Evolutionary conservation across 2,888 invertebrate species (phyloP).

Genomic region (Rhabditoides inermis): DNA sequence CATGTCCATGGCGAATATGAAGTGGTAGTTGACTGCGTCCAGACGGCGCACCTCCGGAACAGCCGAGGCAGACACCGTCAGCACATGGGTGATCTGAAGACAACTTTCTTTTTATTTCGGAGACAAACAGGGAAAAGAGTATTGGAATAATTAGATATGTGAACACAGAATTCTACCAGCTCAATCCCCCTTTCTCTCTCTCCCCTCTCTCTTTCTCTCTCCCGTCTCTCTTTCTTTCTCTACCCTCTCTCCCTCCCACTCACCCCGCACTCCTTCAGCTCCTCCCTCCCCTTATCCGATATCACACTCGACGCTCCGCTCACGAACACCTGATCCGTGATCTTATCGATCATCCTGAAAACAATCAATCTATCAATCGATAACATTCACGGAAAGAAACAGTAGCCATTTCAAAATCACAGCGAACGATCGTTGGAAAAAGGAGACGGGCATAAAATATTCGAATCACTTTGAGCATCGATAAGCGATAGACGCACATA

Average conservation of each 20-base stretch:
- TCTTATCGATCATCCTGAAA: slow-evolving; percentile 30
- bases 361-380: not conserved
- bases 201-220: too few relatives aligned
- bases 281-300: slow-evolving; percentile 9
- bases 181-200: too few relatives aligned
- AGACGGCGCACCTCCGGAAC: slow-evolving; percentile 20
- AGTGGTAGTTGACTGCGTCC: slow-evolving; percentile 26
- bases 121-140: too few relatives aligned
- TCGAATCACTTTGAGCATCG: not conserved
- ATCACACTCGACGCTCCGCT: slow-evolving; percentile 30
- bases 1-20: slow-evolving; percentile 33
- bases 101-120: not conserved
- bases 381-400: slow-evolving; percentile 1
- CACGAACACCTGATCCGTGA: slow-evolving; percentile 26
- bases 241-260: not conserved
- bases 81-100: slow-evolving; percentile 26
- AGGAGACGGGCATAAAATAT: not conserved
- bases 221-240: too few relatives aligned
- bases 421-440: not conserved
- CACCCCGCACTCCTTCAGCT: slow-evolving; percentile 18
- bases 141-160: not conserved
- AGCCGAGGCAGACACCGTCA: slow-evolving; percentile 31
- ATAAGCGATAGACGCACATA: too few relatives aligned
- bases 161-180: too few relatives aligned
- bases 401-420: not conserved